Conservation (phyloP, 2,797 vertebrate genomes). For the Ptychobarbus kaznakovi region DNA sequence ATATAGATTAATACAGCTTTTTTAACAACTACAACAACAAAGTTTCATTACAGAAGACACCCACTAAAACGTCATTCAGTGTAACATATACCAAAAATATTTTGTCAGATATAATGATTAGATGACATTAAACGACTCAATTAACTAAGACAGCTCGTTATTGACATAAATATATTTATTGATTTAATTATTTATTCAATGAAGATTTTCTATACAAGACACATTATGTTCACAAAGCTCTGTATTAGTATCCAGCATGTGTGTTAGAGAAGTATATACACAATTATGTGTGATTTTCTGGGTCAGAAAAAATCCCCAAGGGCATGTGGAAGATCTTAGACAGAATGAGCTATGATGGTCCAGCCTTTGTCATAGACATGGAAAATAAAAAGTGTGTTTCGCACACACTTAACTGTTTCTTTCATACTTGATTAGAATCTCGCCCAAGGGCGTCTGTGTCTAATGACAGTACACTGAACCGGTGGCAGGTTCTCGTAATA, state of each 20-base stretch:
- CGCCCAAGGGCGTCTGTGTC: slow-evolving; percentile 22
- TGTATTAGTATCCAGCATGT: slow-evolving; percentile 23
- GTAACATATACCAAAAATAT: neutral
- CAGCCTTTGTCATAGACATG: neutral
- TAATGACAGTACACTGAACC: slow-evolving; percentile 56
- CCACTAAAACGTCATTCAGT: neutral
- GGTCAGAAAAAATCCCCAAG: slow-evolving; percentile 26
- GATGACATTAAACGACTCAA: neutral
- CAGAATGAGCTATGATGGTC: slow-evolving; percentile 26
- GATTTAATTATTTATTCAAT: neutral
- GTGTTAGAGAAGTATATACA: neutral
- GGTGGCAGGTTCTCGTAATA: slow-evolving; percentile 56
- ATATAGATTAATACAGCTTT: neutral
- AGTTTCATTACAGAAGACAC: neutral
- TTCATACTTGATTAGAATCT: slow-evolving; percentile 48
- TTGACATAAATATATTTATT: neutral
- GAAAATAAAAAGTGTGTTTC: slow-evolving; percentile 25
- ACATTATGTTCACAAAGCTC: neutral
- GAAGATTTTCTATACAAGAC: neutral
- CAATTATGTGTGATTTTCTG: slow-evolving; percentile 27
- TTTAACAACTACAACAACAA: neutral
- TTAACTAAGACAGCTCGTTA: neutral
- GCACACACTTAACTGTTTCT: slow-evolving; percentile 26
- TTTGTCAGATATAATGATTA: neutral
- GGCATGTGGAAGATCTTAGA: slow-evolving; percentile 28